Base-by-base conservation (phyloP, 2,797 vertebrate species). In the Protonibea diacanthus region DNA sequence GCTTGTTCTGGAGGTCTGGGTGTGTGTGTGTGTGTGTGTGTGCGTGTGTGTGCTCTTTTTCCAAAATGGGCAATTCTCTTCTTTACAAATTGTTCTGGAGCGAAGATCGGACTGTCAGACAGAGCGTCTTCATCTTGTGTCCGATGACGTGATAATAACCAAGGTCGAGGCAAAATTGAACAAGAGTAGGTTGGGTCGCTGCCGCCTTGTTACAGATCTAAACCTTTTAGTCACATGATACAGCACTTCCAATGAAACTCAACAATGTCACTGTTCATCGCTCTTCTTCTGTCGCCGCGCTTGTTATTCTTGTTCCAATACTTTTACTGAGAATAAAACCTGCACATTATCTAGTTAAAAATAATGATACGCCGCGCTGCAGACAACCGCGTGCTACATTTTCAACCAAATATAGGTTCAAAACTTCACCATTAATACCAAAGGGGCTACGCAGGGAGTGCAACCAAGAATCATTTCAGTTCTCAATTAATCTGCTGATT, bases 101-200 rank as follows among this genome's bases (percentile, higher is more conserved):
- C 2, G 38, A 61, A 13, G 56, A 75, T 78, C 27, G 58, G 63
- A 76, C 52, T 44, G 45, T 53, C 51, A 62, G 14, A 2, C 21
- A 0, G 18, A 51, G 49, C 14, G 17, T 82, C 21, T 69, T 81
- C 5, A 38, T 82, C 45, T 44, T 59, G 33, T 74, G n/a, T 71
- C 63, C 57, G 57, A 76, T 69, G 61, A 65, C 17, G 42, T 51
- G 33, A 63, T 72, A 67, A 69, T 18, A 69, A 29, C 49, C 38
- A 75, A 83, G 71, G 78, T 74, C 81, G 44, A 51, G 33, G 69
- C 48, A 38, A 71, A 65, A 81, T 60, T 48, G 64, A 70, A 73
- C 40, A 3, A 13, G 76, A 38, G 25, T 2, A 3, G 20, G 44
- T 0, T 20, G 49, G 13, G 51, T 76, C 71, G 74, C 58, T 49